phyloP scores from a whole-genome alignment of 2,797 vertebrate genomes.

The Carduelis carduelis region DNA sequence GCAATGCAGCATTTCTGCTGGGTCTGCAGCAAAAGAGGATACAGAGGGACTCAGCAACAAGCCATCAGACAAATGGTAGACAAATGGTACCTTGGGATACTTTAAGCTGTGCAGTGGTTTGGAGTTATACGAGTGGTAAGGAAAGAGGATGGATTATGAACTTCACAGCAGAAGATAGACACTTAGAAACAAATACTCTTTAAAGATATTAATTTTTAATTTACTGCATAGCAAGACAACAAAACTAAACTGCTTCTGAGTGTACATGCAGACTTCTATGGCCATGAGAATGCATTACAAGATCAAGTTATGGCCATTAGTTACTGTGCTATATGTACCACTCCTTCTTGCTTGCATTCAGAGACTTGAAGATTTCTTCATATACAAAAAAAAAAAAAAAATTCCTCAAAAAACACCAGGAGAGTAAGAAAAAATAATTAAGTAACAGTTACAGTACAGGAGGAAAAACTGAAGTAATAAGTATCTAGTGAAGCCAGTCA shows the following conservation, averaged over 20 bases:
- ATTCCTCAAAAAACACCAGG: accelerated
- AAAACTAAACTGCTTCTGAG: background rate
- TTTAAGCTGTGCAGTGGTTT: background rate
- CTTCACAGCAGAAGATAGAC: background rate
- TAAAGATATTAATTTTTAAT: background rate
- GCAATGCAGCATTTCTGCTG: background rate
- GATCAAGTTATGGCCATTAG: background rate
- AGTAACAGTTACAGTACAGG: background rate
- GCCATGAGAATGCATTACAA: background rate
- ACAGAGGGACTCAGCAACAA: background rate
- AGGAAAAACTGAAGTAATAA: background rate
- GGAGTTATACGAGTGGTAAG: background rate
- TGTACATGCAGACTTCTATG: background rate
- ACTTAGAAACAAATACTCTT: background rate
- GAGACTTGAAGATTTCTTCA: background rate
- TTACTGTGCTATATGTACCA: background rate
- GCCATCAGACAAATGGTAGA: background rate
- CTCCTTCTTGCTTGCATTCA: background rate
- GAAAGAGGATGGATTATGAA: background rate
- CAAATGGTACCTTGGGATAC: background rate
- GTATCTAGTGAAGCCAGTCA: background rate
- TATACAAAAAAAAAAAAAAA: background rate
- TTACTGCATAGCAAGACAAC: background rate
- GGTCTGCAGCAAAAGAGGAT: background rate
- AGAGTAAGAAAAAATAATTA: background rate